Percentiles rank a stretch among this genome's conserved stretches.
phyloP scores from a whole-genome alignment of 2,888 invertebrate genomes.

The Plebejus melissa region DNA sequence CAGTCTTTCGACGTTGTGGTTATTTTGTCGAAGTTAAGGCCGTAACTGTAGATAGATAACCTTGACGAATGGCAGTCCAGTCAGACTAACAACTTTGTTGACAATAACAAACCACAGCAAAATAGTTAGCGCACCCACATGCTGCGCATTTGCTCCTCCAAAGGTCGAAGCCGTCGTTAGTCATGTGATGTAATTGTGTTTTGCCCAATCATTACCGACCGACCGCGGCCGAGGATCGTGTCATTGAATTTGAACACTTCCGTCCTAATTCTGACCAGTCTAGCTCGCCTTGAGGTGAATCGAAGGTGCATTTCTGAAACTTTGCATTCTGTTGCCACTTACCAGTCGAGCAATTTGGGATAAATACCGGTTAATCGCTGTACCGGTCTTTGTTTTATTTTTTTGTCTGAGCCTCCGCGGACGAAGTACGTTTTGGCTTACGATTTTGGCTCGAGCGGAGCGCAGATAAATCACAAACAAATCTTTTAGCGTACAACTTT shows the following conservation, averaged over 20 bases:
- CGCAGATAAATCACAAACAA: slow-evolving; percentile 18
- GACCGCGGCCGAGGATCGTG: slow-evolving; percentile 8
- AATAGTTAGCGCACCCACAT: slow-evolving; percentile 2
- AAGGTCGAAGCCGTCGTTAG: slow-evolving; percentile 12
- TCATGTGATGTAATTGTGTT: slow-evolving; percentile 24
- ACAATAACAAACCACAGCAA: slow-evolving; percentile 9
- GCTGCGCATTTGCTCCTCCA: not conserved
- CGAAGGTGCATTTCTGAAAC: slow-evolving; percentile 4
- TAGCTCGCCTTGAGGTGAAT: slow-evolving; percentile 12
- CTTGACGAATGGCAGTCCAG: not conserved
- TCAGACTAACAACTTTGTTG: not conserved
- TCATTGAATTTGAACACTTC: slow-evolving; percentile 24
- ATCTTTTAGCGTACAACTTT: slow-evolving; percentile 10
- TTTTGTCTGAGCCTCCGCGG: not conserved
- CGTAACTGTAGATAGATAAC: not conserved
- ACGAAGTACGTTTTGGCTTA: slow-evolving; percentile 8
- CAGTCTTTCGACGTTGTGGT: not conserved
- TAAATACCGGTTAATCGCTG: slow-evolving; percentile 13
- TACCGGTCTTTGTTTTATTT: slow-evolving; percentile 11
- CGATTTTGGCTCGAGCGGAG: not conserved
- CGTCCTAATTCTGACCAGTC: slow-evolving; percentile 24
- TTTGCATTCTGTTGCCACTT: not conserved
- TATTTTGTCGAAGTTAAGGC: not conserved
- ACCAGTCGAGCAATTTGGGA: not conserved
- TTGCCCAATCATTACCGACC: slow-evolving; percentile 15